phyloP scores from a whole-genome alignment of 2,113 vertebrate species.

The Apaloderma vittatum region DNA sequence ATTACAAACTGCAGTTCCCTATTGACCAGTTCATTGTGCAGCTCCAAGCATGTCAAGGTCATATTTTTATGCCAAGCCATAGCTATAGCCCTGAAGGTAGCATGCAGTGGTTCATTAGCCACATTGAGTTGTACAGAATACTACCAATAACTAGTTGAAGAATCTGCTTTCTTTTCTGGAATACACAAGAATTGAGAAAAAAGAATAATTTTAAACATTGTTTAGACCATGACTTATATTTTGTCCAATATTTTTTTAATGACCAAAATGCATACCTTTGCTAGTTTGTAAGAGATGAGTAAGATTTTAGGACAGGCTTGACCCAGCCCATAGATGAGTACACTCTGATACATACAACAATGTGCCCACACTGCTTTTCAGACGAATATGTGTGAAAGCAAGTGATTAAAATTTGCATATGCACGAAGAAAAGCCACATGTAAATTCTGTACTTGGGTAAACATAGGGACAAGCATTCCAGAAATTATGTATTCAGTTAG shows the following conservation, averaged over 20 bases:
- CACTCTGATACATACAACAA: background rate
- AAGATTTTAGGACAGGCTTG: background rate
- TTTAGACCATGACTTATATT: background rate
- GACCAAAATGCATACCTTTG: background rate
- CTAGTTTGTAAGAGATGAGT: background rate
- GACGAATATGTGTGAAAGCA: background rate
- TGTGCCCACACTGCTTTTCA: background rate
- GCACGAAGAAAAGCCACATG: background rate
- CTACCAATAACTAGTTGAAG: background rate
- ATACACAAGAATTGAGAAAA: background rate
- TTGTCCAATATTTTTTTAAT: background rate
- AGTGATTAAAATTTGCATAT: background rate
- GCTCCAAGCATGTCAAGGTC: conserved; percentile 48
- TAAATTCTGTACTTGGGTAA: background rate
- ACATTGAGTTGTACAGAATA: background rate
- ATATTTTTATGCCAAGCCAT: background rate
- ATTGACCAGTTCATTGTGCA: background rate
- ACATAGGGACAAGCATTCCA: background rate
- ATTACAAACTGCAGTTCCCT: background rate
- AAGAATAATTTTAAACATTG: background rate
- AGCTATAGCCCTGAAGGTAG: background rate
- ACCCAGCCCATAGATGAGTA: background rate
- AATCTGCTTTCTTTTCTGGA: background rate
- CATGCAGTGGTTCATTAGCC: background rate
- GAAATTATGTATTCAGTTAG: background rate